Base-by-base conservation (phyloP, 2,888 invertebrate species). In the Heteromyza rotundicornis region DNA sequence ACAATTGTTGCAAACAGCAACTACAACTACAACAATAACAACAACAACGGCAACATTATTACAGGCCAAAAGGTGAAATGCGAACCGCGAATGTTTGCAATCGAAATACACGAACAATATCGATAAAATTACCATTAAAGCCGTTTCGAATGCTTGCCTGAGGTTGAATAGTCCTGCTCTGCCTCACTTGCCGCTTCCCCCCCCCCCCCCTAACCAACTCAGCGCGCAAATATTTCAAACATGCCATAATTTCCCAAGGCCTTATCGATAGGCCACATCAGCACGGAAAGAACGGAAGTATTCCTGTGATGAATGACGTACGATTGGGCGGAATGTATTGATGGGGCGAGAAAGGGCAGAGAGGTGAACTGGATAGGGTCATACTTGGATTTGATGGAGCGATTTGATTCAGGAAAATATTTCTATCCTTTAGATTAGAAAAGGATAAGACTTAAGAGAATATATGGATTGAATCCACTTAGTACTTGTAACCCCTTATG, bases 111-210 rank as follows among this genome's bases (percentile, higher is more conserved):
- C 78, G 77, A 77, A 78, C 77, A 77, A 71, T 77, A 78, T 77
- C 79, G 79, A 77, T 78, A 78, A 77, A 77, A 78, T 77, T 76
- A 72, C 74, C 76, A 77, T 77, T 78, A 78, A 76, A 74, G 69
- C 65, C 57, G 35, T 20, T 53, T 47, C 19, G 20, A 40, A 40
- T 14, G 47, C 19, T 47, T 5, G 5, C 20, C 3, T 14, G 3
- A n/a, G 40, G 10, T 40, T 32, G 32, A 5, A 12, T 7, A 40
- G 40, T 40, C 40, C 2, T n/a, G 27, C 27, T 27, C 27, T 27
- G 27, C 10, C n/a, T n/a, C n/a, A 5, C 5, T 5, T 8, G 32
- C 3, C 40, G 40, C 40, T n/a, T 7, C 14, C 10, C 40, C n/a
- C 10, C 40, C 40, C n/a, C 40, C 40, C 3, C 40, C 27, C n/a